Percentiles rank a stretch among this genome's conserved stretches.
Evolutionary conservation across 1,140 invertebrate species (phyloP).

Genomic region (Druon quercuslanigerum): DNA sequence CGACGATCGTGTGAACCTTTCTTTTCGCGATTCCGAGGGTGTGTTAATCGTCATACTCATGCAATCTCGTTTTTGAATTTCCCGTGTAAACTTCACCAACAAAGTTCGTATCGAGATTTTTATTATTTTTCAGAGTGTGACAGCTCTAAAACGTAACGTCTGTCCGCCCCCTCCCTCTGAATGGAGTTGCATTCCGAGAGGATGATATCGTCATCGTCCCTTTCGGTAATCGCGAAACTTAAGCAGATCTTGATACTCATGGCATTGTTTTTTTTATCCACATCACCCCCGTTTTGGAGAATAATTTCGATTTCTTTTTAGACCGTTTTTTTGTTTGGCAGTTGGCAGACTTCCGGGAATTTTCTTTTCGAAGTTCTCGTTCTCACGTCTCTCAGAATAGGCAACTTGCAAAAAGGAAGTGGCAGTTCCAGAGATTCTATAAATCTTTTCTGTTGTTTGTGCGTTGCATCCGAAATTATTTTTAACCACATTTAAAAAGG

Average conservation of each 20-base stretch:
- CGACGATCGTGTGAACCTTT: conserved; percentile 1
- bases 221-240: conserved; percentile 43
- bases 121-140: background rate
- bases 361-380: too few relatives aligned
- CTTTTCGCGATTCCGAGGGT: background rate
- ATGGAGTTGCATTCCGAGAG: conserved; percentile 23
- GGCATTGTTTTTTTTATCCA: background rate
- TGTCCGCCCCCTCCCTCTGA: conserved; percentile 13
- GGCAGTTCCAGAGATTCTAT: too few relatives aligned
- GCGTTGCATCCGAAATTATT: too few relatives aligned
- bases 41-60: background rate
- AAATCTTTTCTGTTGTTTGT: too few relatives aligned
- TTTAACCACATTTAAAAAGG: too few relatives aligned
- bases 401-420: too few relatives aligned
- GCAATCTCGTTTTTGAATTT: background rate
- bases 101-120: background rate
- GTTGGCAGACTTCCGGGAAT: too few relatives aligned
- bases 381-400: too few relatives aligned
- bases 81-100: background rate
- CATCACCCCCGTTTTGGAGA: background rate
- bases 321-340: too few relatives aligned
- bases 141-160: conserved; percentile 21
- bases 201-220: conserved; percentile 42
- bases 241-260: conserved; percentile 29
- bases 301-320: background rate